A percentile compares a stretch with the other conserved stretches of the same genome.
Conservation (phyloP, 2,797 vertebrate genomes). For the Serranus cabrilla region DNA sequence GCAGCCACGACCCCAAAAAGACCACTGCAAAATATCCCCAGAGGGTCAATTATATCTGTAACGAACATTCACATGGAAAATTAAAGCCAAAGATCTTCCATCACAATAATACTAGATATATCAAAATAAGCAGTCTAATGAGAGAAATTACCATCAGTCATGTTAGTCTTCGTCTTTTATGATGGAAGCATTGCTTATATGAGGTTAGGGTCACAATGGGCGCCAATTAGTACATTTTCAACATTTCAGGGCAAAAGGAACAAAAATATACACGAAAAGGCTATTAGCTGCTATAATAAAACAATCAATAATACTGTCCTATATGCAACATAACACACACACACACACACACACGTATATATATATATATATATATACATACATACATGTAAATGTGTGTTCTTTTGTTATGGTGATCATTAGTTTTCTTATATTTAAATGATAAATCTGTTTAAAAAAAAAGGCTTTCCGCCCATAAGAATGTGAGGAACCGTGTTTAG, state of each 20-base stretch:
- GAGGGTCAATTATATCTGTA: conserved; percentile 57
- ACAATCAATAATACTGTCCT: neutral
- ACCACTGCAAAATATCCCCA: conserved; percentile 53
- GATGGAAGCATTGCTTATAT: conserved; percentile 15
- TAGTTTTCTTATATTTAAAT: neutral
- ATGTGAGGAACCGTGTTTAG: neutral
- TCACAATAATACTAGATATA: conserved; percentile 27
- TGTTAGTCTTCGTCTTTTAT: conserved; percentile 24
- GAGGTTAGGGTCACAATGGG: conserved; percentile 23
- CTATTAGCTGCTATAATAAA: neutral
- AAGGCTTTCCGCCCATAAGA: neutral
- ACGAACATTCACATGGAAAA: conserved; percentile 36
- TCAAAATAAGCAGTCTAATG: conserved; percentile 26
- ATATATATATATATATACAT: too few relatives aligned
- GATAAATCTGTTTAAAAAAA: neutral
- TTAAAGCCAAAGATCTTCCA: conserved; percentile 37
- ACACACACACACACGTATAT: neutral
- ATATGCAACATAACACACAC: too few relatives aligned
- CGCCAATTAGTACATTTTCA: neutral
- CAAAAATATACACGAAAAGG: neutral
- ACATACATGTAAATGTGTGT: too few relatives aligned
- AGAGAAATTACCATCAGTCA: conserved; percentile 32
- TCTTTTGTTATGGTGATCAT: too few relatives aligned
- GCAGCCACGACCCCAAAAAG: conserved; percentile 59
- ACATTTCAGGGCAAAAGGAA: neutral